These are phyloP conservation scores for Podarcis muralis DNA, from an alignment of 2,113 vertebrate species.

Conservation along the genomic window DNA sequence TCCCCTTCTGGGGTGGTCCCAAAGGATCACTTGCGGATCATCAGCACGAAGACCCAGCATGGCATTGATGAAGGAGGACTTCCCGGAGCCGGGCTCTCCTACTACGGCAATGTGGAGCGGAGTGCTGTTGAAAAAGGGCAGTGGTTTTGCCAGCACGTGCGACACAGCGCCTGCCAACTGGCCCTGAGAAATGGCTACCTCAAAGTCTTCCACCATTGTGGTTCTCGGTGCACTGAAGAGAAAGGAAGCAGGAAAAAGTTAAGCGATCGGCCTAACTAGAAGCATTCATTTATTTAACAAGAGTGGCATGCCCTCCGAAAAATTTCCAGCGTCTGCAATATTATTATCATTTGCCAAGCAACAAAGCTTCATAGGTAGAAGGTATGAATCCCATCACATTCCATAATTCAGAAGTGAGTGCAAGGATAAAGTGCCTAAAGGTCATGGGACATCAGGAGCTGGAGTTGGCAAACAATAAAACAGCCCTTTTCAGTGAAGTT, in stretches of 20 bases:
- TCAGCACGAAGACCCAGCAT: constrained; percentile 38
- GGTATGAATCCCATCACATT: too few relatives aligned
- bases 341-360: too few relatives aligned
- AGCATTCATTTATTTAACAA: too few relatives aligned
- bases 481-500: too few relatives aligned
- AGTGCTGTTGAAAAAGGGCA: neutral
- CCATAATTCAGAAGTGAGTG: too few relatives aligned
- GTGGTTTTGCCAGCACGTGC: neutral
- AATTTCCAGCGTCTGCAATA: fast-evolving
- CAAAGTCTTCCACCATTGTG: neutral
- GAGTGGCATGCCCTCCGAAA: too few relatives aligned
- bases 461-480: too few relatives aligned
- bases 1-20: too few relatives aligned
- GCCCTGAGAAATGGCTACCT: neutral
- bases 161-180: neutral
- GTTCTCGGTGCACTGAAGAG: neutral
- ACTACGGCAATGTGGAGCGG: constrained; percentile 29
- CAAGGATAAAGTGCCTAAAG: too few relatives aligned
- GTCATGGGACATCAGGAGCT: too few relatives aligned
- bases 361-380: too few relatives aligned
- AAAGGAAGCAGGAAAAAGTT: neutral
- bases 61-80: constrained; percentile 64
- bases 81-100: constrained; percentile 28
- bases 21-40: neutral
- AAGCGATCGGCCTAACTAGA: too few relatives aligned